Evolutionary conservation across 2,888 invertebrate genomes (phyloP), one percentile per base, ranked within the genome.

Genomic region (Eumerus sabulonum): DNA sequence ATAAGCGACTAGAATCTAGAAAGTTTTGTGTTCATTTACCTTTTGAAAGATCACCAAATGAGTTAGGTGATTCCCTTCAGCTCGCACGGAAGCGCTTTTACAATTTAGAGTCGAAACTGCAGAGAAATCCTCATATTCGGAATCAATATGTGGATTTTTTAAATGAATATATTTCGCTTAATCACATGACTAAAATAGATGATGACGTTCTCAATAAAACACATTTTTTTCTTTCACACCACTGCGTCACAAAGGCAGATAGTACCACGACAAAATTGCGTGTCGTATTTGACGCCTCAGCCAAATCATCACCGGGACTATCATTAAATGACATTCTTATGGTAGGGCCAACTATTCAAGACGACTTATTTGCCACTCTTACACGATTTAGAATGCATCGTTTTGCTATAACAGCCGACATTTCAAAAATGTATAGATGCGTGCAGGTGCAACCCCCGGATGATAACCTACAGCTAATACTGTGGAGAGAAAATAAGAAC

Each of bases 211-310:
- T n/a, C n/a, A n/a, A n/a, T n/a, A n/a, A n/a, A n/a, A 40, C 60
- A 0, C 48, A 48, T 19, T 60, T 47, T 19, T 17, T 50, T 35
- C 48, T 82, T 35, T 53, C 82, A 18, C 76, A 83, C 36, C 81
- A 83, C 47, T 71, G 77, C 1, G 76, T 82, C 1, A 50, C 73
- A 0, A 76, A 76, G 50, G 50, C 72, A 0, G 67, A 67, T 16
- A 83, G 76, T 35, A 48, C 72, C 9, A 76, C 74, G 2, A 81
- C 82, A 0, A 76, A 81, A 53, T 81, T 56, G 38, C 68, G 66
- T 5, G 56, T 56, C 9, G 73, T 73, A 0, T 74, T 60, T 36
- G 70, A 76, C 27, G 56, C 68, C 9, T 76, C 76, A 5, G 35
- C 19, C 14, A 51, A 12, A 19, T 63, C 76, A 2, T 59, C 63